phyloP scores from a whole-genome alignment of 2,113 vertebrate species.

The Neodon shergylaensis region DNA sequence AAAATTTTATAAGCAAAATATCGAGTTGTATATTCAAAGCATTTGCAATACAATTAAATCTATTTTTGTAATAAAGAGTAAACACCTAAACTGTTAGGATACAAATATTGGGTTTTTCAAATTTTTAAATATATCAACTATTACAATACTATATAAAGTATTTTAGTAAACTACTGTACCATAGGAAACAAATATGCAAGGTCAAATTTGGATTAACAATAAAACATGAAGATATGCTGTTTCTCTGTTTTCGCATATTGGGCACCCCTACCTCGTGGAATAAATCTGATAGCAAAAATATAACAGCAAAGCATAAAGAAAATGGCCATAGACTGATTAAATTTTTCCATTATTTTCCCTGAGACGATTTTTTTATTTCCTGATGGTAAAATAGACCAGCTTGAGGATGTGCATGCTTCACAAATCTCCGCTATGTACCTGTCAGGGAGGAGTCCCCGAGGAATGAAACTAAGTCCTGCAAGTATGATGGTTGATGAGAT shows the following conservation, averaged over 20 bases:
- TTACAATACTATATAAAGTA: constrained; percentile 10
- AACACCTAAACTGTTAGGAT: not conserved
- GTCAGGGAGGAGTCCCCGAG: not conserved
- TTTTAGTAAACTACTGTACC: not conserved
- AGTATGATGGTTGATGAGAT: not conserved
- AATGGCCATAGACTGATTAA: not conserved
- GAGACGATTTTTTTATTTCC: not conserved
- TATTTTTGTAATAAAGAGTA: not conserved
- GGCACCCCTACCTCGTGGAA: not conserved
- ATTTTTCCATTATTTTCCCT: not conserved
- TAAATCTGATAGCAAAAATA: not conserved
- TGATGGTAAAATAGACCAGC: not conserved
- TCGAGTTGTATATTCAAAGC: not conserved
- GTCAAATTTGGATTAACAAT: not conserved
- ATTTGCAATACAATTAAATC: not conserved
- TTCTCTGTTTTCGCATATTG: not conserved
- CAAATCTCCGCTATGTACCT: not conserved
- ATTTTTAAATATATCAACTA: not conserved
- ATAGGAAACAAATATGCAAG: not conserved
- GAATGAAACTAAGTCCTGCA: not conserved
- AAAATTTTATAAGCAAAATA: not conserved
- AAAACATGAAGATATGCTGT: not conserved
- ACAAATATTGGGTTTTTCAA: not conserved
- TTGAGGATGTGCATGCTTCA: not conserved
- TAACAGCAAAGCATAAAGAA: not conserved